Base-by-base conservation (phyloP, 2,888 invertebrate genomes). In the Acheta domesticus region DNA sequence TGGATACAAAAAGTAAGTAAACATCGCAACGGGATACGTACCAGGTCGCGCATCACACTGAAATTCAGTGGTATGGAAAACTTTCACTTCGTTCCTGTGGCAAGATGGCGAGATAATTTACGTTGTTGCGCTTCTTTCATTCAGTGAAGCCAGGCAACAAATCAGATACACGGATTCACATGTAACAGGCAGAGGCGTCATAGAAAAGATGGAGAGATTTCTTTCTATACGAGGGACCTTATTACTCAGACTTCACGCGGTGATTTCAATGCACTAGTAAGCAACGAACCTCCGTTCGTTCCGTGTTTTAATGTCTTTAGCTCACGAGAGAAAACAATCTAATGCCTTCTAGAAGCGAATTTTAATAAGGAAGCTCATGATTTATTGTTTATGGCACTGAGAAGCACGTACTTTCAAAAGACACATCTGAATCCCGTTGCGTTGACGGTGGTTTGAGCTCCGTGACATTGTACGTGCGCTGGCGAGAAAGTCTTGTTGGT, bases 201-300 rank as follows among this genome's bases (percentile, higher is more conserved):
- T 62, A 62, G n/a, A 62, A 62, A 62, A 19, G 62, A 62, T 62
- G 62, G 62, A 62, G n/a, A 62, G 62, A 62, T 62, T 62, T 62
- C 62, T 62, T 62, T 62, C 62, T 62, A n/a, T 62, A n/a, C 62
- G 11, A 62, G 62, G 62, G 16, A 62, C 62, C 62, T 62, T 62
- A 62, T 62, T 62, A 62, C 62, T 62, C 62, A 1, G n/a, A n/a
- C 62, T 14, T 62, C 62, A 62, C 62, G 62, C 62, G 8, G 62
- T 62, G 62, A 62, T 12, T 62, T 62, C 62, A 62, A 62, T 62
- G 62, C 62, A 62, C 62, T 62, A 62, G 62, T 62, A 62, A 62
- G 62, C 62, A 62, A 16, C 14, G 62, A 62, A 62, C 62, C 14
- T 62, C 62, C 62, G 8, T 62, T n/a, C n/a, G 62, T 62, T 62